These are phyloP conservation scores for Oreortyx pictus DNA, from an alignment of 2,797 vertebrate genomes.

Conservation along the genomic window DNA sequence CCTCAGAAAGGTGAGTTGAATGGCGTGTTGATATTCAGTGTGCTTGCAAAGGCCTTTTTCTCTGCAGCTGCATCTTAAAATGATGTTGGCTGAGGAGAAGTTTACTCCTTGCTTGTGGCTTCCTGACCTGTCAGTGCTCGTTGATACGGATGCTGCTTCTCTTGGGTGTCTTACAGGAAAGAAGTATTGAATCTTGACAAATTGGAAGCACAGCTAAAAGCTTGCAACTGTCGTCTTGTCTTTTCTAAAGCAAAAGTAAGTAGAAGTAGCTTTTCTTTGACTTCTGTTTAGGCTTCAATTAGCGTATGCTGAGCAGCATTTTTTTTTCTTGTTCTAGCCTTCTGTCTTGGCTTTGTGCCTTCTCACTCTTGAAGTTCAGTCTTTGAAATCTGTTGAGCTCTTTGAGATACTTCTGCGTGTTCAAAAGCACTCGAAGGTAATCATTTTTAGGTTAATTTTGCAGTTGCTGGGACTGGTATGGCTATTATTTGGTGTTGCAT, in stretches of 20 bases:
- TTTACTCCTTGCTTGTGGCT: background rate
- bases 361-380: slow-evolving; percentile 90
- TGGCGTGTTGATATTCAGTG: rapidly evolving
- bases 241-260: slow-evolving; percentile 98
- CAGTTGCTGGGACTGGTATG: background rate
- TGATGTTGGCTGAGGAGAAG: background rate
- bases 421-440: slow-evolving; percentile 95
- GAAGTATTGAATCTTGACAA: slow-evolving; percentile 90
- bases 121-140: rapidly evolving
- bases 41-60: background rate
- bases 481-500: rapidly evolving
- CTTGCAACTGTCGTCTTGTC: slow-evolving; percentile 92
- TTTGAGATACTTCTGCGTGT: slow-evolving; percentile 89
- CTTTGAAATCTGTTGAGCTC: slow-evolving; percentile 88
- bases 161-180: slow-evolving; percentile 81
- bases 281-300: background rate
- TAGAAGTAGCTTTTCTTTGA: background rate
- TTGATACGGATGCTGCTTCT: background rate
- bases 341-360: slow-evolving; percentile 95
- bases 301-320: background rate
- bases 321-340: slow-evolving; percentile 80
- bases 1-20: slow-evolving; percentile 87
- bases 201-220: slow-evolving; percentile 96
- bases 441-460: rapidly evolving
- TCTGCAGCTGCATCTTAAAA: background rate